Evolutionary conservation across 2,888 invertebrate genomes (phyloP).

Genomic region (Pristionchus fissidentatus): DNA sequence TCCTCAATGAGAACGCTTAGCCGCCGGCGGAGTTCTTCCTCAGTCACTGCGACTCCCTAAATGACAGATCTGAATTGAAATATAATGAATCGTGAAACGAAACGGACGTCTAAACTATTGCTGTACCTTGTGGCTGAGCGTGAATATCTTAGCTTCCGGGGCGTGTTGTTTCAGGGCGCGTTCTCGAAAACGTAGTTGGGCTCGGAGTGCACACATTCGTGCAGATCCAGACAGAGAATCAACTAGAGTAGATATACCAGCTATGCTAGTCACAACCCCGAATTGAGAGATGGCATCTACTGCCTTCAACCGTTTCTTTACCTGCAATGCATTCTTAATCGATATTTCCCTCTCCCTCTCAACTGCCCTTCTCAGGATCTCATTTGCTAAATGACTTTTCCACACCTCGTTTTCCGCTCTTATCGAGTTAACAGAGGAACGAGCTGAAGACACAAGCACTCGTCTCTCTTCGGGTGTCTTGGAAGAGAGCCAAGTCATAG

Average conservation of each 20-base stretch:
- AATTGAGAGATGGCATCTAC: background rate
- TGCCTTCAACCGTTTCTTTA: background rate
- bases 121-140: background rate
- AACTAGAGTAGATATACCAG: background rate
- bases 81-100: too few relatives aligned
- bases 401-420: background rate
- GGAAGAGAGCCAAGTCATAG: background rate
- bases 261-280: background rate
- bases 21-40: background rate
- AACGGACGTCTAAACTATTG: background rate
- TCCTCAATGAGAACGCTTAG: background rate
- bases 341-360: constrained; percentile 4
- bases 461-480: background rate
- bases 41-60: background rate
- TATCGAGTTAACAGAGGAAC: background rate
- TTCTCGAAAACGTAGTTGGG: constrained; percentile 9
- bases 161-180: background rate
- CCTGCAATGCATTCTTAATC: background rate
- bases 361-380: background rate
- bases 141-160: background rate
- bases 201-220: background rate
- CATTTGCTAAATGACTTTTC: background rate
- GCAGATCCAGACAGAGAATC: background rate
- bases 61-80: background rate
- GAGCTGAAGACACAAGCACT: background rate